Evolutionary conservation across 2,888 invertebrate species (phyloP).

Genomic region (Coecobrya sp.): DNA sequence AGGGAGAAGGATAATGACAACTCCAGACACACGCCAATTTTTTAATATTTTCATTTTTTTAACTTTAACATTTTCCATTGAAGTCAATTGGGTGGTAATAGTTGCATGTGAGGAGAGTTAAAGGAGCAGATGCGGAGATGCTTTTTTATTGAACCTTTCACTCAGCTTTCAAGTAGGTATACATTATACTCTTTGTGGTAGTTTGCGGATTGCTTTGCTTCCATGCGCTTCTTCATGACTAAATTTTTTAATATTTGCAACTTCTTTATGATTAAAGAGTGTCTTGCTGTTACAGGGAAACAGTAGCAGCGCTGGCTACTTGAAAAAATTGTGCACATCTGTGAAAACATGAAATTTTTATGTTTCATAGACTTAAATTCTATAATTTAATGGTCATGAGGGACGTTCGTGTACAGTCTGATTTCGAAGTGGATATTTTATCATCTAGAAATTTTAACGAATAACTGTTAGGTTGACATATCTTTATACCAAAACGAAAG

Average conservation of each 20-base stretch:
- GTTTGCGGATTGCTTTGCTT: constrained; percentile 26
- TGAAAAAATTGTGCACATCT: constrained; percentile 61
- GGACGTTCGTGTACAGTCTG: neutral
- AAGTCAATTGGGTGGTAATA: constrained; percentile 73
- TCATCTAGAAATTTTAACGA: neutral
- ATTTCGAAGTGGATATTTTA: neutral
- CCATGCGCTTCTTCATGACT: constrained; percentile 29
- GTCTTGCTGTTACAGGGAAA: constrained; percentile 27
- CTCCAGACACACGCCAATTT: constrained; percentile 80
- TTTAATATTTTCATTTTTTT: constrained; percentile 53
- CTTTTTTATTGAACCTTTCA: constrained; percentile 60
- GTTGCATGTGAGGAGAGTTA: constrained; percentile 71
- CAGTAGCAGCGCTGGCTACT: constrained; percentile 54
- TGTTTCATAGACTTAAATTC: constrained; percentile 52
- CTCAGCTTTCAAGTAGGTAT: constrained; percentile 24
- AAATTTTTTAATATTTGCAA: constrained; percentile 41
- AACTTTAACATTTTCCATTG: constrained; percentile 53
- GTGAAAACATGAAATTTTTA: constrained; percentile 71
- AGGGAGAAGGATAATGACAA: constrained; percentile 63
- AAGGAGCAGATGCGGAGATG: constrained; percentile 70
- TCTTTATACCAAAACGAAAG: neutral
- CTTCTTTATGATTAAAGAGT: neutral
- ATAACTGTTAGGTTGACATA: neutral
- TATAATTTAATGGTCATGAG: constrained; percentile 34
- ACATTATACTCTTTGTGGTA: neutral